A percentile compares a stretch with the other conserved stretches of the same genome.
phyloP scores from a whole-genome alignment of 2,888 invertebrate genomes.

The Helleia helle region DNA sequence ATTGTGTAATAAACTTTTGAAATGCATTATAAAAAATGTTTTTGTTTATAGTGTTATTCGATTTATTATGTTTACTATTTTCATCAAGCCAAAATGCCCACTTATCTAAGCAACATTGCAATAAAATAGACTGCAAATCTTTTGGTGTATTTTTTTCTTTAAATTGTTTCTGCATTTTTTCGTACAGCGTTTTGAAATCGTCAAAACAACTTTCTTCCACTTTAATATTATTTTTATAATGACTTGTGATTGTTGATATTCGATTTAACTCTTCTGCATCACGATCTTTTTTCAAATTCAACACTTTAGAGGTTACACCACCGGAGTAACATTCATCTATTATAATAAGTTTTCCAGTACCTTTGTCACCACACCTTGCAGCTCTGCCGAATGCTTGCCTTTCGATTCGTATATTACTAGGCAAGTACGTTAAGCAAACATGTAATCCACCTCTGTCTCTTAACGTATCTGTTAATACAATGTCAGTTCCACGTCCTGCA shows the following conservation, averaged over 20 bases:
- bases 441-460: constrained; percentile 6
- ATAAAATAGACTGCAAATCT: constrained; percentile 3
- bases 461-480: constrained; percentile 6
- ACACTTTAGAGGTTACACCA: constrained; percentile 3
- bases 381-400: constrained; percentile 10
- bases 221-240: constrained; percentile 7
- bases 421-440: constrained; percentile 8
- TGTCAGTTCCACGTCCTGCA: constrained; percentile 11
- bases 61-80: neutral
- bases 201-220: constrained; percentile 9
- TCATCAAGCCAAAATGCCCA: constrained; percentile 10
- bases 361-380: constrained; percentile 9
- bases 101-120: constrained; percentile 11
- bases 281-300: constrained; percentile 9
- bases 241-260: constrained; percentile 3
- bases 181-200: neutral
- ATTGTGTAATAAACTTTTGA: neutral
- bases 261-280: constrained; percentile 5
- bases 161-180: constrained; percentile 6
- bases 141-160: neutral
- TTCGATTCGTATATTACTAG: constrained; percentile 8
- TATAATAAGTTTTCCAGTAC: constrained; percentile 7
- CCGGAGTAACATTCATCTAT: neutral
- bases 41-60: neutral
- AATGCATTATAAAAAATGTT: neutral